Base-by-base conservation (phyloP, 2,797 vertebrate genomes). In the Channallabes apus region DNA sequence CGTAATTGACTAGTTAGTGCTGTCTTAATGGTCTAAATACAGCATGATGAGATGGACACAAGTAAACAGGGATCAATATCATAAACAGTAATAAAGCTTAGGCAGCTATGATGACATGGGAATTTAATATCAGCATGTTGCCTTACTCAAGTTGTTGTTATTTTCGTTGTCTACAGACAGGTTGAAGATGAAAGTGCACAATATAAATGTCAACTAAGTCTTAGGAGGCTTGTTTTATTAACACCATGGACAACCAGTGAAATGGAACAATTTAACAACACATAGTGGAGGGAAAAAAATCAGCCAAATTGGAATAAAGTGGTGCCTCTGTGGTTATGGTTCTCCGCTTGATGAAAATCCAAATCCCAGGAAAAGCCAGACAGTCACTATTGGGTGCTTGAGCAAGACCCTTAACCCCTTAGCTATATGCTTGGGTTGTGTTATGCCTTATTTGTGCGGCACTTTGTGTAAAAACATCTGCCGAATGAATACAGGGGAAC, bases 371-470 rank as follows among this genome's bases (percentile, higher is more conserved):
- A 46, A 51, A 41, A 64, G 22, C 59, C 77, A 64, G 35, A 61
- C 56, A 46, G 12, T 62, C 59, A 64, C 77, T 79, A 64, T n/a
- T 29, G 41, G 78, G 61, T 41, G 9, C 62, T 80, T 65, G 38
- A 46, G 61, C 61, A 41, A 80, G 78, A 27, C 78, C 59, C 78
- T 80, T 64, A 78, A 64, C 61, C 62, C 17, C 17, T 67, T n/a
- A 80, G 78, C 27, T 65, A 20, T 78, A 77, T 61, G 29, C 67
- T 72, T 82, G 65, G 51, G 15, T 71, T 82, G 20, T 82, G 46
- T 71, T 56, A 11, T n/a, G 22, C 29, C 58, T 79, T 59, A 78
- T 78, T 78, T 78, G 29, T 35, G 29, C 38, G 18, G 29, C 24
- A 24, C 9, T 61, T 35, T n/a, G 32, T 22, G 54, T 51, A 62